Evolutionary conservation across 2,888 invertebrate species (phyloP).

Genomic region (Plagiodera versicolora): DNA sequence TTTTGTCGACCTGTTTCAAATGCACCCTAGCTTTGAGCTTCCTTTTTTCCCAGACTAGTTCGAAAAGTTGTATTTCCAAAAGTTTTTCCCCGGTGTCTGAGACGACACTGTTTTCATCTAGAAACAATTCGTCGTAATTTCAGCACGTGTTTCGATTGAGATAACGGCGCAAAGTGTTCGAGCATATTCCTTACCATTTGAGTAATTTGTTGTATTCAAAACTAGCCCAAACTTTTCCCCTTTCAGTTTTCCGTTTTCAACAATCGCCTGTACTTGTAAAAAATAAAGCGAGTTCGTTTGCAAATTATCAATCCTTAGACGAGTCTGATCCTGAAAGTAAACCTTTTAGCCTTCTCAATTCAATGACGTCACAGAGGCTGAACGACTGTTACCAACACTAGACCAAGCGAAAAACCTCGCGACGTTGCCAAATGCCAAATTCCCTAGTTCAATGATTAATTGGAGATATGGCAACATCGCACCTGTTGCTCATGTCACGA

Average conservation of each 20-base stretch:
- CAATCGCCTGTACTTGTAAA: slow-evolving; percentile 76
- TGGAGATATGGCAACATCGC: no score
- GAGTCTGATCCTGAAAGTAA: slow-evolving; percentile 57
- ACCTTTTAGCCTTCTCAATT: no score
- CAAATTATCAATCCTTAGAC: slow-evolving; percentile 66
- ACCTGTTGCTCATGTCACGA: no score
- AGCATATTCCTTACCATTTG: background rate
- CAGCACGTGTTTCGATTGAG: no score
- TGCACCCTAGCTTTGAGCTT: slow-evolving; percentile 48
- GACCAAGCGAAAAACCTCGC: no score
- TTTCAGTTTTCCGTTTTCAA: slow-evolving; percentile 67
- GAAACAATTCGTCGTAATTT: no score
- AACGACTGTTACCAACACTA: no score
- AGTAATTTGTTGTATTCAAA: slow-evolving; percentile 66
- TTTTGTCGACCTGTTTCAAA: slow-evolving; percentile 45
- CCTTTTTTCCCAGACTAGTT: slow-evolving; percentile 47
- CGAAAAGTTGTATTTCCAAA: slow-evolving; percentile 48
- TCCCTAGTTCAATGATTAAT: no score
- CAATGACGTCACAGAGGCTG: no score
- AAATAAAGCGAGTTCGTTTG: slow-evolving; percentile 73
- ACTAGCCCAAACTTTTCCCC: slow-evolving; percentile 72
- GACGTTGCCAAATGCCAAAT: no score
- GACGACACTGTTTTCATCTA: slow-evolving; percentile 17
- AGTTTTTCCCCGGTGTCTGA: slow-evolving; percentile 33
- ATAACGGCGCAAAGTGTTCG: no score